phyloP scores from a whole-genome alignment of 1,140 invertebrate species.

The Pseudoatta argentina region DNA sequence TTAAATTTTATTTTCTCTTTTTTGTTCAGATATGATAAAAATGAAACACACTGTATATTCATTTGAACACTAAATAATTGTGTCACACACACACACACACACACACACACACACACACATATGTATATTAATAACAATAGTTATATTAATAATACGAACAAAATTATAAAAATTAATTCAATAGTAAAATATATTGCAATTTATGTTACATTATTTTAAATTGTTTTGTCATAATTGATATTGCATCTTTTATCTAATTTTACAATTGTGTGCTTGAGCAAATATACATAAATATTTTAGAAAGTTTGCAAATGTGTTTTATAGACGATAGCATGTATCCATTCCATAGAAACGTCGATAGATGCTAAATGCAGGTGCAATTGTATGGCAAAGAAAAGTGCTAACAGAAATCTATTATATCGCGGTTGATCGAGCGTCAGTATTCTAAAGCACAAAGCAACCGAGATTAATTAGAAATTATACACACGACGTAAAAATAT shows the following conservation, averaged over 20 bases:
- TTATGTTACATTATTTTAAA: not conserved
- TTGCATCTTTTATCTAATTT: not conserved
- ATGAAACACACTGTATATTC: too few relatives aligned
- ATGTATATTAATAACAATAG: too few relatives aligned
- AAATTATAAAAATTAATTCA: not conserved
- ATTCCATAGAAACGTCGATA: constrained; percentile 21
- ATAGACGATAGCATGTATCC: not conserved
- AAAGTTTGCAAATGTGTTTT: constrained; percentile 2
- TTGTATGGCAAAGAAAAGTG: constrained; percentile 27
- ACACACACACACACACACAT: too few relatives aligned
- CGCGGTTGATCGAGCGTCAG: constrained; percentile 25
- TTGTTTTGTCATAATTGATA: not conserved
- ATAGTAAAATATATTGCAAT: not conserved
- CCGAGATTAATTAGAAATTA: constrained; percentile 57
- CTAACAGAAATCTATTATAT: constrained; percentile 45
- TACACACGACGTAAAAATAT: constrained; percentile 41
- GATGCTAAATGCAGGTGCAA: constrained; percentile 37
- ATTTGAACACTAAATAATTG: too few relatives aligned
- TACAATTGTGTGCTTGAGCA: not conserved
- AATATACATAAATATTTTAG: not conserved
- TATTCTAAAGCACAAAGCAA: constrained; percentile 39
- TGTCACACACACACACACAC: too few relatives aligned
- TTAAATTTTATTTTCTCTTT: too few relatives aligned
- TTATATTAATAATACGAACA: too few relatives aligned
- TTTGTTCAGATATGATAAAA: too few relatives aligned